Evolutionary conservation across 2,113 vertebrate species (phyloP).

Genomic region (Motacilla alba): DNA sequence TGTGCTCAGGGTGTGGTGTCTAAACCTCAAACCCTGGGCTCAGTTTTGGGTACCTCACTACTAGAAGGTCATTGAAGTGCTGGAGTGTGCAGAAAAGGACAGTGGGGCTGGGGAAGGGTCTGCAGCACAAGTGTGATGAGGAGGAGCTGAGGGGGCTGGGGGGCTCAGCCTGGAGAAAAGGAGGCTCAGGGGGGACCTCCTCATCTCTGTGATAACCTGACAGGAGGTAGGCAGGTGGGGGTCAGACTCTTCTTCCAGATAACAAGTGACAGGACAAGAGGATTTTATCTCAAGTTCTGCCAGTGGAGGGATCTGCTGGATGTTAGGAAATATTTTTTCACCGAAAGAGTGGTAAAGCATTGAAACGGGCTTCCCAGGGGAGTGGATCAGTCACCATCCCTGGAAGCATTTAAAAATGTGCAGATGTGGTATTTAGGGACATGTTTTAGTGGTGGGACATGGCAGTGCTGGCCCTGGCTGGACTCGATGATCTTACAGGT

Average conservation of each 20-base stretch:
- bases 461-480: neutral
- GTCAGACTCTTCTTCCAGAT: neutral
- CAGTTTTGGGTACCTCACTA: neutral
- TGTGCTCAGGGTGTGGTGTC: fast-evolving
- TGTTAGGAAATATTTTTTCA: neutral
- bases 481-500: fast-evolving
- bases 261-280: neutral
- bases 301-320: neutral
- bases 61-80: neutral
- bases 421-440: neutral
- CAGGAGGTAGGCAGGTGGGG: neutral
- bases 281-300: neutral
- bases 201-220: neutral
- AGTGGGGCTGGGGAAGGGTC: neutral
- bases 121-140: neutral
- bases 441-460: neutral
- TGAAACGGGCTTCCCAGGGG: neutral
- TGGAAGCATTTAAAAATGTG: neutral
- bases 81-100: neutral
- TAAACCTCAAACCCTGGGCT: no score
- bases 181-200: neutral
- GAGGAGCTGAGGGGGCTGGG: neutral
- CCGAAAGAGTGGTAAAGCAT: neutral
- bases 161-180: neutral
- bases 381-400: neutral